phyloP scores from a whole-genome alignment of 2,888 invertebrate species.

The Leptinotarsa rubiginosa region DNA sequence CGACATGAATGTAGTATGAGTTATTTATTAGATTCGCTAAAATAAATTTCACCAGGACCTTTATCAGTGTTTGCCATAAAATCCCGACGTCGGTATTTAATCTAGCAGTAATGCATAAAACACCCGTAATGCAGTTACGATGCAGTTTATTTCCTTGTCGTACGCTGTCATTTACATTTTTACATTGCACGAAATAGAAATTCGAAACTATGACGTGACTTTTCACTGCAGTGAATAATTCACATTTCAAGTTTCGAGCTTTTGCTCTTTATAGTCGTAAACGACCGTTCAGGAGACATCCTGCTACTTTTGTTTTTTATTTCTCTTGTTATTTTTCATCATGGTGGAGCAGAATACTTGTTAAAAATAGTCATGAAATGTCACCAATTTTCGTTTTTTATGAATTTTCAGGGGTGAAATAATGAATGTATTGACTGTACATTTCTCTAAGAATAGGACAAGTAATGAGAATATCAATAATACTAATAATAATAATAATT shows the following conservation, averaged over 20 bases:
- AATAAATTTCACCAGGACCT: not conserved
- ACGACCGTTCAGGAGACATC: not conserved
- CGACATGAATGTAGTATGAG: not conserved
- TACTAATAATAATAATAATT: too few relatives aligned
- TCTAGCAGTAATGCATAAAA: constrained; percentile 8
- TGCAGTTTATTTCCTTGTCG: constrained; percentile 27
- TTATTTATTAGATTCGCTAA: constrained; percentile 9
- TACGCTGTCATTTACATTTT: constrained; percentile 27
- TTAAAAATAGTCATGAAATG: too few relatives aligned
- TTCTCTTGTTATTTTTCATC: too few relatives aligned
- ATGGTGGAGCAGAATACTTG: too few relatives aligned
- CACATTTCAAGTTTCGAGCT: not conserved
- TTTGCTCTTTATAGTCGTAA: not conserved
- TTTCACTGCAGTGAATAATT: constrained; percentile 12
- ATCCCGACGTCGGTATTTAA: constrained; percentile 22
- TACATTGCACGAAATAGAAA: constrained; percentile 10
- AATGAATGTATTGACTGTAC: too few relatives aligned
- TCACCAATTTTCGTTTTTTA: too few relatives aligned
- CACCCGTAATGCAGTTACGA: constrained; percentile 21
- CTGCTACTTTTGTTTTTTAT: too few relatives aligned
- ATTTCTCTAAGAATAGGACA: too few relatives aligned
- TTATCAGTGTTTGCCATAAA: constrained; percentile 10
- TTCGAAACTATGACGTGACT: constrained; percentile 6
- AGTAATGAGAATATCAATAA: too few relatives aligned
- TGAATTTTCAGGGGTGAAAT: too few relatives aligned